Percentiles rank a stretch among this genome's conserved stretches.
These are phyloP conservation scores for Mallotus villosus DNA, from an alignment of 2,797 vertebrate genomes.

Conservation along the genomic window DNA sequence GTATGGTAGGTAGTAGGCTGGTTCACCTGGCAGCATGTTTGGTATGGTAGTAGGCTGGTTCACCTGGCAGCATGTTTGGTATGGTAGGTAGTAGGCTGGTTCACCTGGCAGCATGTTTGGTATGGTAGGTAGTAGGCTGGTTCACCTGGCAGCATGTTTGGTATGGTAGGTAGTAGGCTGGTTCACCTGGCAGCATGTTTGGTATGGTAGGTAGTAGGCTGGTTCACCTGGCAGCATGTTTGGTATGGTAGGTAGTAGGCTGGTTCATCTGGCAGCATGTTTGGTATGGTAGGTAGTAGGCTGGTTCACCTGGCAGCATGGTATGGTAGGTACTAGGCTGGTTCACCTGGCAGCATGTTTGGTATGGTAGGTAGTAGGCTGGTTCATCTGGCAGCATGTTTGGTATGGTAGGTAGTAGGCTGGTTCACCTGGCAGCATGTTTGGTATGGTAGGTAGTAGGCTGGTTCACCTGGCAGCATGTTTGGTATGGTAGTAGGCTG, in stretches of 20 bases:
- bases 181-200: constrained; percentile 42
- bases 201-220: background rate
- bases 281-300: background rate
- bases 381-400: constrained; percentile 42
- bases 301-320: constrained; percentile 36
- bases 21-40: constrained; percentile 42
- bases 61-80: constrained; percentile 35
- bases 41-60: constrained; percentile 21
- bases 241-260: background rate
- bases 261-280: constrained; percentile 42
- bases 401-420: background rate
- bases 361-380: background rate
- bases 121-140: constrained; percentile 2
- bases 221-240: constrained; percentile 42
- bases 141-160: constrained; percentile 40
- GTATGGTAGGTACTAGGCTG: background rate
- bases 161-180: background rate
- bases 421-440: constrained; percentile 42
- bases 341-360: constrained; percentile 42
- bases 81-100: constrained; percentile 10
- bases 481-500: background rate
- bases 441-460: background rate
- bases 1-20: background rate
- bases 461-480: constrained; percentile 41
- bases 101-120: constrained; percentile 38